Conservation (phyloP, 2,113 vertebrate genomes). For the Gnathonemus echidnorhynchus region DNA sequence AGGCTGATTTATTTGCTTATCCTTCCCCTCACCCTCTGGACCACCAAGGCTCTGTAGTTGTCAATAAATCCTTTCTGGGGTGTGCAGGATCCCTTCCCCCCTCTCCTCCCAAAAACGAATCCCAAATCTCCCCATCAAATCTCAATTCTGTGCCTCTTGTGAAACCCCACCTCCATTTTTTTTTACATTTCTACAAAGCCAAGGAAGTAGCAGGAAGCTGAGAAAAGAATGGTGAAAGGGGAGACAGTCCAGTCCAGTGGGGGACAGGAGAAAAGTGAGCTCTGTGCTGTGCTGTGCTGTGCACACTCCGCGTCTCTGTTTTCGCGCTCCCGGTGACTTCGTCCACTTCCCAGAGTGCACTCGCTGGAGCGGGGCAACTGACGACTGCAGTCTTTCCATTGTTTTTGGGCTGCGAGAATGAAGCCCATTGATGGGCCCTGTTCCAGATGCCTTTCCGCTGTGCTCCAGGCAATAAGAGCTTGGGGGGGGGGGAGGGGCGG, state of each 20-base stretch:
- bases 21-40: slow-evolving; percentile 11
- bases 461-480: slow-evolving; percentile 8
- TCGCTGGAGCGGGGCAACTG: background rate
- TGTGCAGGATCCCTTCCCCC: slow-evolving; percentile 10
- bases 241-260: background rate
- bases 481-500: background rate
- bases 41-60: slow-evolving; percentile 16
- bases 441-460: slow-evolving; percentile 7
- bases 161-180: background rate
- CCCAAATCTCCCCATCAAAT: slow-evolving; percentile 12
- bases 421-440: background rate
- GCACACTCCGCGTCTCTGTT: background rate
- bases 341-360: background rate
- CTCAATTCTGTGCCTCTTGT: background rate
- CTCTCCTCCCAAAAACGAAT: slow-evolving; percentile 12
- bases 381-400: background rate
- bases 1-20: slow-evolving; percentile 16
- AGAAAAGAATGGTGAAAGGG: background rate
- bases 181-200: slow-evolving; percentile 5
- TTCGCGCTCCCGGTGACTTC: background rate
- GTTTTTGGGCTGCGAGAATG: background rate
- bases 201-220: background rate
- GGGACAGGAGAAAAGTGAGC: background rate
- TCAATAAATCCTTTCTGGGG: slow-evolving; percentile 19
- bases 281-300: background rate